phyloP scores from a whole-genome alignment of 2,797 vertebrate species.

The Streptopelia turtur region DNA sequence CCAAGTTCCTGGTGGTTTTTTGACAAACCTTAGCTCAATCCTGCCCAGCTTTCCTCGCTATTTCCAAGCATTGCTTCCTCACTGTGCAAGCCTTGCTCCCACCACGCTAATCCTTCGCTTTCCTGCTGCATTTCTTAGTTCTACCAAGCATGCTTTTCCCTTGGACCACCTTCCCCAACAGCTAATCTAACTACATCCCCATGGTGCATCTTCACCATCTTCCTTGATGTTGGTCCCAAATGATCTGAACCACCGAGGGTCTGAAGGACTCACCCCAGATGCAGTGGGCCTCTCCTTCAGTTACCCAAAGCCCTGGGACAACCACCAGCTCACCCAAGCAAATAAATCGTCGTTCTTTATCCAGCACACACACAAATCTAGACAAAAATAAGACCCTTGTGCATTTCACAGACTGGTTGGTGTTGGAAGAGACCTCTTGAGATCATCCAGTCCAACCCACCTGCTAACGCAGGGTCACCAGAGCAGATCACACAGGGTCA shows the following conservation, averaged over 20 bases:
- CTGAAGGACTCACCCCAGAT: neutral
- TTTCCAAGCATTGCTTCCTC: neutral
- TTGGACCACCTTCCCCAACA: neutral
- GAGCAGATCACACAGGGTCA: too few relatives aligned
- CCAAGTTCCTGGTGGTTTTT: neutral
- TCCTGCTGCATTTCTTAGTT: neutral
- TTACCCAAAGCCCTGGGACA: neutral
- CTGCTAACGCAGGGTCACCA: too few relatives aligned
- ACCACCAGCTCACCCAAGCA: neutral
- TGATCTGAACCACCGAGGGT: neutral
- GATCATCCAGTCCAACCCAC: too few relatives aligned
- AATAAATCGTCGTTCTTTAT: neutral
- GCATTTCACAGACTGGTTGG: too few relatives aligned
- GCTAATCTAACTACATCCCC: neutral
- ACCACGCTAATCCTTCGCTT: neutral
- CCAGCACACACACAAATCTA: neutral
- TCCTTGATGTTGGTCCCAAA: neutral
- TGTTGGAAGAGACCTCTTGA: too few relatives aligned
- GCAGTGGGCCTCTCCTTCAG: neutral
- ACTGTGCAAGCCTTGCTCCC: neutral
- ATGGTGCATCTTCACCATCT: neutral
- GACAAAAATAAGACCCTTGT: neutral
- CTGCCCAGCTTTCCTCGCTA: neutral
- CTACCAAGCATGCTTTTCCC: neutral
- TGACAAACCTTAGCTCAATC: neutral